Conservation (phyloP, 2,113 vertebrate species). For the sheep (Ovis aries) region ARS-UI_Ramb_v3.0 NC_056055.1:204736001-204736500, state of each 20-base stretch:
- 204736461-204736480: neutral
- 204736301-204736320: neutral
- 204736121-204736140: neutral
- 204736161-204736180: neutral
- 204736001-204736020: neutral
- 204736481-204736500: neutral
- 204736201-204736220: neutral
- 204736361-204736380: neutral
- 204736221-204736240: neutral
- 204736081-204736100: neutral
- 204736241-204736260: neutral
- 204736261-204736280: neutral
- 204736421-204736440: neutral
- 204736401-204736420: neutral
- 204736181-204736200: neutral
- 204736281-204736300: neutral
- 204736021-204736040: neutral
- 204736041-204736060: neutral
- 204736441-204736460: neutral
- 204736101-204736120: neutral
- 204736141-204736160: neutral
- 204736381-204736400: neutral
- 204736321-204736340: neutral
- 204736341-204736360: neutral
- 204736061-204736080: neutral